Conservation (phyloP, 2,113 vertebrate genomes). For the Columba janthina region DNA sequence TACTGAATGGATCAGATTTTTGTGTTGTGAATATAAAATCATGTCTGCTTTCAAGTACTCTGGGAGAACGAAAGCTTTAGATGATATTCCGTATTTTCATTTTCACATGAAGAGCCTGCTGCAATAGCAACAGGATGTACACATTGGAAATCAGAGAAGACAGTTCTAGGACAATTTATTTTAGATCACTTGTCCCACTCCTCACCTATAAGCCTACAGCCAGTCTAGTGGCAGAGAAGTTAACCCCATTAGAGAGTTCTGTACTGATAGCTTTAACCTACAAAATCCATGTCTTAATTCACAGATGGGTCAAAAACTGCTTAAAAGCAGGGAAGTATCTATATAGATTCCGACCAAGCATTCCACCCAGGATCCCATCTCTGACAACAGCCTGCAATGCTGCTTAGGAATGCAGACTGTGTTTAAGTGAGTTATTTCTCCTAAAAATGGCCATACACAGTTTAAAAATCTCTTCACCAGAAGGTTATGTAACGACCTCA, state of each 20-base stretch:
- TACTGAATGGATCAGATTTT: conserved; percentile 43
- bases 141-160: not conserved
- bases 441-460: not conserved
- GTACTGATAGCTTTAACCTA: not conserved
- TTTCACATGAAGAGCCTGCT: not conserved
- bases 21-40: conserved; percentile 47
- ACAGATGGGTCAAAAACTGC: not conserved
- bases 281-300: not conserved
- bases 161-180: not conserved
- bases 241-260: not conserved
- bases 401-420: not conserved
- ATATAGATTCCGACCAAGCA: not conserved
- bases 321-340: not conserved
- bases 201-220: not conserved
- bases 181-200: not conserved
- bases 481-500: fast-evolving
- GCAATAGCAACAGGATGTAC: not conserved
- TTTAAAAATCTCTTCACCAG: not conserved
- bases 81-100: conserved; percentile 2
- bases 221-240: not conserved
- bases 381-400: not conserved
- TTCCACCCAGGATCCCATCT: not conserved
- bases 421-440: not conserved
- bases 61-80: not conserved
- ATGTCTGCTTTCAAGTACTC: not conserved